Conservation (phyloP, 1,140 invertebrate species). For the Notospermus geniculatus region DNA sequence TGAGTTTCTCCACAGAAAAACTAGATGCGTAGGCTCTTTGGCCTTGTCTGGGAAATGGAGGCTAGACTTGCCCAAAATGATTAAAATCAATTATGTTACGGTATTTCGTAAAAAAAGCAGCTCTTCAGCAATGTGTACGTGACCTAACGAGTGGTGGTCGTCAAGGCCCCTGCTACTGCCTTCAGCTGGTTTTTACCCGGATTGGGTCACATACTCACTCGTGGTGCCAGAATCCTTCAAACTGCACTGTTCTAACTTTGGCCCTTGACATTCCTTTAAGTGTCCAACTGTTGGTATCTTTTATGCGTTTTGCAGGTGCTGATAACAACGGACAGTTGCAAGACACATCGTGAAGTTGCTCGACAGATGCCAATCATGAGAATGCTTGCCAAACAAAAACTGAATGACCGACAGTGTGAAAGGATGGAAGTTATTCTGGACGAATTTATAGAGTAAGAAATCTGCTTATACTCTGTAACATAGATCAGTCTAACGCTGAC, state of each 20-base stretch:
- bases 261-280: background rate
- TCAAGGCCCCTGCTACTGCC: too few relatives aligned
- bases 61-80: too few relatives aligned
- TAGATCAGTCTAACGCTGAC: too few relatives aligned
- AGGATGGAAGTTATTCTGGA: slow-evolving; percentile 50
- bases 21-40: background rate
- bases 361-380: slow-evolving; percentile 42
- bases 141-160: too few relatives aligned
- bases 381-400: slow-evolving; percentile 43
- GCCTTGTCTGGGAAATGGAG: background rate
- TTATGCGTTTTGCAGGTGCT: slow-evolving; percentile 33
- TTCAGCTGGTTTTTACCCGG: too few relatives aligned
- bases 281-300: slow-evolving; percentile 1
- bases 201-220: too few relatives aligned
- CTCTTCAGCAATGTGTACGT: too few relatives aligned
- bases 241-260: background rate
- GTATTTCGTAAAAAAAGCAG: too few relatives aligned
- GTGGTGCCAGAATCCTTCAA: too few relatives aligned
- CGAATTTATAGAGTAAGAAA: slow-evolving; percentile 44
- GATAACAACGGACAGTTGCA: slow-evolving; percentile 44
- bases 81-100: too few relatives aligned
- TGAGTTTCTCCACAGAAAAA: background rate
- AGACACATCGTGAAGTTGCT: slow-evolving; percentile 46
- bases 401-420: slow-evolving; percentile 50
- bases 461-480: too few relatives aligned